phyloP scores from a whole-genome alignment of 2,113 vertebrate species.

The Fregata magnificens region DNA sequence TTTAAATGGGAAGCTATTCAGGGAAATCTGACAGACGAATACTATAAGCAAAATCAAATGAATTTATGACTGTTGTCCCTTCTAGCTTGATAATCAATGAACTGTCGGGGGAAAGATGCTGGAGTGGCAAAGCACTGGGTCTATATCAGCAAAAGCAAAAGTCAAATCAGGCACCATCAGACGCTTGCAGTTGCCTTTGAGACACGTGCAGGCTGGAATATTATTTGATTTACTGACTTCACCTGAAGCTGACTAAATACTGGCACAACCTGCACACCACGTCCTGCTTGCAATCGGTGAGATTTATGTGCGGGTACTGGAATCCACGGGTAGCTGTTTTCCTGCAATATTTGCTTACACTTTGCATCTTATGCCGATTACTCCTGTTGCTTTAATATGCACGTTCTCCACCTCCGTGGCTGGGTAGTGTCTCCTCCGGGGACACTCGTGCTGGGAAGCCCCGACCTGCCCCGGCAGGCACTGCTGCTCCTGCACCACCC shows the following conservation, averaged over 20 bases:
- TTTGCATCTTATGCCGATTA: not conserved
- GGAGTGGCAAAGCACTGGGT: not conserved
- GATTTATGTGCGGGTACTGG: not conserved
- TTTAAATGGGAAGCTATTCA: not conserved
- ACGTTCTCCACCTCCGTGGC: accelerated
- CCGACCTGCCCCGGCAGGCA: too few species aligned
- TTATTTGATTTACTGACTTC: not conserved
- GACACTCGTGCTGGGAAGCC: not conserved
- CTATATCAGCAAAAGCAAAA: not conserved
- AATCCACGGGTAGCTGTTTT: not conserved
- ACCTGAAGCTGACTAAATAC: not conserved
- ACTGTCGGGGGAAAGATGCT: not conserved
- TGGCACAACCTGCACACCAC: not conserved
- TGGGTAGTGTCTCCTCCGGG: accelerated
- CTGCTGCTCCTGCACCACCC: not conserved
- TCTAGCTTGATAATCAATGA: conserved; percentile 8
- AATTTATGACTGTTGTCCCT: conserved; percentile 29
- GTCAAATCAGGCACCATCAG: not conserved
- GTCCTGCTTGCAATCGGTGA: not conserved
- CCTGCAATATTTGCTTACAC: not conserved
- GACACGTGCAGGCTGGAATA: not conserved
- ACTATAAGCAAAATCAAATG: conserved; percentile 6
- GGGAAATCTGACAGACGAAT: not conserved
- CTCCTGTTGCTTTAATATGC: not conserved
- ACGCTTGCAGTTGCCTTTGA: not conserved